Evolutionary conservation across 2,113 vertebrate genomes (phyloP), one percentile per base, ranked within the genome.

Genomic region (Lagopus muta): DNA sequence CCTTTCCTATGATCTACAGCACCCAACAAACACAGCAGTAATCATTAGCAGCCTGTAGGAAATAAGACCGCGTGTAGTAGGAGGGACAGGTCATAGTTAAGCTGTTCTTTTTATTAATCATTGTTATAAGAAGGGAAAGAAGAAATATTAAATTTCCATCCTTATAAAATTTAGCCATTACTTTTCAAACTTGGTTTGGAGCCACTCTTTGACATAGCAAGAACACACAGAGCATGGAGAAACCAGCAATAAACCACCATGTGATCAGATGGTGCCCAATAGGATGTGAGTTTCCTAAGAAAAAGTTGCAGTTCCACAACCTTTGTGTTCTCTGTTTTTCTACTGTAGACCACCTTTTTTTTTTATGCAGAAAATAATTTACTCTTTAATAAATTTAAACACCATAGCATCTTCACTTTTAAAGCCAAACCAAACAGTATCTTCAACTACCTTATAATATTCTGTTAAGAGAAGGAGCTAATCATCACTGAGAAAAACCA

Each of bases 41-140:
- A 34, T 64, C 61, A 75, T 93, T 86, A 94, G 72, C 52, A 67
- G 72, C 17, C 42, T 38, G 71, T 3, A 89, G 82, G 78, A 74
- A 79, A 92, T 79, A 73, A 30, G 62, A 34, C 32, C 0, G 6
- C 42, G 50, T 27, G 69, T 9, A 81, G 88, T 90, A 93, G 80
- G 80, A 57, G 86, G 86, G 61, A 90, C 73, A 90, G 90, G 73
- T 94, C 82, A 86, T 17, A 65, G 24, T 25, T 48, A 91, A 88
- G 88, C 55, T 92, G 47, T 32, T 54, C 85, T 86, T 82, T 91
- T 89, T 91, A 94, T 91, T 94, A 88, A 92, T 80, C 92, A 96
- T 87, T 79, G 45, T 83, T 90, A 91, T 18, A 89, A 48, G 47
- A 43, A 74, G 69, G 75, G 32, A 77, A 85, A 64, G 34, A 66